Percentiles rank a stretch among this genome's conserved stretches.
These are phyloP conservation scores for Trichomalopsis sarcophagae DNA, from an alignment of 1,140 invertebrate species.

Conservation along the genomic window DNA sequence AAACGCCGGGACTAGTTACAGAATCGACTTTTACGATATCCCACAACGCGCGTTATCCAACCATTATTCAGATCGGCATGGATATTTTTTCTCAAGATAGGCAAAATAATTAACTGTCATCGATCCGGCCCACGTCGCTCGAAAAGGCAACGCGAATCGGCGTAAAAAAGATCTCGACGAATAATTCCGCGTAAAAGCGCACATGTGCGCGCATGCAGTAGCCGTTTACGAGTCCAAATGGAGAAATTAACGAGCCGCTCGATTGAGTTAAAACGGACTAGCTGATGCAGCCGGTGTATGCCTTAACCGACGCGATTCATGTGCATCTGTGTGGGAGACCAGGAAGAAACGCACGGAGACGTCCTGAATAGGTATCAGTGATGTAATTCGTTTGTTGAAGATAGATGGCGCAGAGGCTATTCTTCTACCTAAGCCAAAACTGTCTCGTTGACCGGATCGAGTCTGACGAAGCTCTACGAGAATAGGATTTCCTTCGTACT, in stretches of 20 bases:
- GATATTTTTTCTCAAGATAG: too few species aligned
- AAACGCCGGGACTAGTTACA: too few species aligned
- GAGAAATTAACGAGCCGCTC: constrained; percentile 15
- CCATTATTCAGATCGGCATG: too few species aligned
- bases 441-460: too few species aligned
- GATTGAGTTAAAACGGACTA: background rate
- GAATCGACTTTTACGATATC: too few species aligned
- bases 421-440: too few species aligned
- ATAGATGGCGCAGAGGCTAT: too few species aligned
- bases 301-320: background rate
- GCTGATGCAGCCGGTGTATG: background rate
- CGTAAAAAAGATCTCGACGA: background rate
- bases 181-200: constrained; percentile 6
- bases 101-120: background rate
- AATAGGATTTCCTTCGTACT: background rate
- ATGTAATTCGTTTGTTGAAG: background rate
- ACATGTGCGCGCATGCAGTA: background rate
- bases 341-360: background rate
- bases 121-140: background rate
- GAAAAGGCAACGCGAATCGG: background rate
- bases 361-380: background rate
- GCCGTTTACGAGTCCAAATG: background rate
- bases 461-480: too few species aligned
- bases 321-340: too few species aligned
- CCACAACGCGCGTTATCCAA: too few species aligned